Base-by-base conservation (phyloP, 2,797 vertebrate species). In the Protosalanx chinensis region DNA sequence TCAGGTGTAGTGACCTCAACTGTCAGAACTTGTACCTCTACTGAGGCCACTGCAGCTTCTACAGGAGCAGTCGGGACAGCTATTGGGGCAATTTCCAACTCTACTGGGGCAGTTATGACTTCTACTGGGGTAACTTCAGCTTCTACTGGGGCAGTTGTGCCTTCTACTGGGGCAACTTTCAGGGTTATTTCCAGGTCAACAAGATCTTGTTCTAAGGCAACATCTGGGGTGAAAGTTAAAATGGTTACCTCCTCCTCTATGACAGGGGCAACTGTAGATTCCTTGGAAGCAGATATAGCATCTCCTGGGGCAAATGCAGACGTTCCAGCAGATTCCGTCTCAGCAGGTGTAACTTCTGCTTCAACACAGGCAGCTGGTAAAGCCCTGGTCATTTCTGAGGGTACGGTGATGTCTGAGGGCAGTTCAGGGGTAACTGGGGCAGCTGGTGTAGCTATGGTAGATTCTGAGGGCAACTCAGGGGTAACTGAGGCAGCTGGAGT, bases 231-330 rank as follows among this genome's bases (percentile, higher is more conserved):
- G 57, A 59, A 10, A 59, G n/a, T 20, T 59, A 3, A 23, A 27
- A 20, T 8, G n/a, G 57, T 59, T 59, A 27, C 8, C n/a, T n/a
- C 57, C n/a, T 20, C 20, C 18, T 20, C 57, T 61, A 74, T 71
- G 51, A 20, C 13, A 56, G 64, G 27, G n/a, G 49, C 2, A 20
- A 37, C 32, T 29, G 67, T 58, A 65, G 68, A 1, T 72, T 30
- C 61, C 29, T 15, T 57, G 20, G 57, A 5, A 0, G 66, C 27
- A 60, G 63, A 2, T 13, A 13, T 37, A 6, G 56, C 10, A 60
- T 32, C 30, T 15, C 23, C 16, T 64, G 10, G 18, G 20, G 20
- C 15, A 66, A 13, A 3, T 18, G 68, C 37, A 33, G 61, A 6
- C 5, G 10, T 1, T 51, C 51, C 29, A 49, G 32, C n/a, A 7